Conservation (phyloP, 2,113 vertebrate species). For the Ageneiosus marmoratus region DNA sequence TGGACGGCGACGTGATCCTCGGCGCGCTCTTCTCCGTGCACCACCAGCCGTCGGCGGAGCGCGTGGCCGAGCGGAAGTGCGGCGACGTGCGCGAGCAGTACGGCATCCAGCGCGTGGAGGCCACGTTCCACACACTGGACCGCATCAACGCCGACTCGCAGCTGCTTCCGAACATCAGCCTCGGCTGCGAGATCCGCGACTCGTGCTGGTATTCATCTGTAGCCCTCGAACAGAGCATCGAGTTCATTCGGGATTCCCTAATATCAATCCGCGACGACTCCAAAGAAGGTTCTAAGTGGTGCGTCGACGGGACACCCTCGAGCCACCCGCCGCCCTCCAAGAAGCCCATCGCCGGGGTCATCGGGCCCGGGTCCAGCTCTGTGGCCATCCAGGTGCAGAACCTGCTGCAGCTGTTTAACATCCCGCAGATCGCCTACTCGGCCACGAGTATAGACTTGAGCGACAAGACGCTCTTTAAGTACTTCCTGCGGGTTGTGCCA, state of each 20-base stretch:
- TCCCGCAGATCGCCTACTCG: constrained; percentile 97
- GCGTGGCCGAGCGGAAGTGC: constrained; percentile 94
- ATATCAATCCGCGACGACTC: constrained; percentile 92
- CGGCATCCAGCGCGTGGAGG: constrained; percentile 97
- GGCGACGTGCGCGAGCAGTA: constrained; percentile 97
- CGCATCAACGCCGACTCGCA: constrained; percentile 90
- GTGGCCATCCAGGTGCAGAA: constrained; percentile 99
- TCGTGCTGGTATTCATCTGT: constrained; percentile 99
- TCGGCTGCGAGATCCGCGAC: constrained; percentile 97
- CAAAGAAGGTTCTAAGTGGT: constrained; percentile 87
- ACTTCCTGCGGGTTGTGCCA: constrained; percentile 95
- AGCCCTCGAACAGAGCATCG: constrained; percentile 97
- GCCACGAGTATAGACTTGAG: constrained; percentile 97
- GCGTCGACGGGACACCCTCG: constrained; percentile 84
- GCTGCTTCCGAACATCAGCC: constrained; percentile 93
- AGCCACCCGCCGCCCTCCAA: constrained; percentile 80
- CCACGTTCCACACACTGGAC: constrained; percentile 98
- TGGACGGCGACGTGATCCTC: constrained; percentile 97
- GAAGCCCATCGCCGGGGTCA: constrained; percentile 96
- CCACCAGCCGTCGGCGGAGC: constrained; percentile 95
- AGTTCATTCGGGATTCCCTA: constrained; percentile 97
- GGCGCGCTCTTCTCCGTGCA: constrained; percentile 98
- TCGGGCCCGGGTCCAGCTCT: constrained; percentile 97
- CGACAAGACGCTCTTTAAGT: constrained; percentile 96
- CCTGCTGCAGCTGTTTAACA: constrained; percentile 95